Conservation (phyloP, 1,140 invertebrate species). For the Geopemphigus sp. region DNA sequence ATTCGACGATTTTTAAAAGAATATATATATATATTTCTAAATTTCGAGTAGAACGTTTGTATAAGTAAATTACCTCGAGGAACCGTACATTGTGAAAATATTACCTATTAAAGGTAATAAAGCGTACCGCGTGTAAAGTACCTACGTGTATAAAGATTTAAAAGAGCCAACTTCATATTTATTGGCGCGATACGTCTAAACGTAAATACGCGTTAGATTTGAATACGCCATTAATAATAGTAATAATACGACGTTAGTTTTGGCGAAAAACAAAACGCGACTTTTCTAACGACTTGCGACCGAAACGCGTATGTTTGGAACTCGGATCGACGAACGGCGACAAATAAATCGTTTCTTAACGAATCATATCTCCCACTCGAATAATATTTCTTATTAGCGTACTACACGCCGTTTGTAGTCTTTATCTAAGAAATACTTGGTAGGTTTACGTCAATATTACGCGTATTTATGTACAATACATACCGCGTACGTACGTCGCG, state of each 20-base stretch:
- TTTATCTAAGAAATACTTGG: slow-evolving; percentile 32
- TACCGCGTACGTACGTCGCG: background rate
- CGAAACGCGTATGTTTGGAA: background rate
- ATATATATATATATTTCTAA: too few relatives aligned
- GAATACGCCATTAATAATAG: background rate
- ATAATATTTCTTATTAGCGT: background rate
- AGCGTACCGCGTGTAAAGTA: too few relatives aligned
- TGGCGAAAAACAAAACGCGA: background rate
- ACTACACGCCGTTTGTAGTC: background rate
- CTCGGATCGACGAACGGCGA: background rate
- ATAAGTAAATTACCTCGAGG: too few relatives aligned
- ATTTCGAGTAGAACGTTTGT: too few relatives aligned
- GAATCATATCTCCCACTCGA: background rate
- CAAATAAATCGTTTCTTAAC: background rate
- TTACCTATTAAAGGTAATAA: too few relatives aligned
- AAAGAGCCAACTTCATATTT: background rate
- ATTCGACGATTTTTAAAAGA: too few relatives aligned
- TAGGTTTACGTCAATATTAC: slow-evolving; percentile 3
- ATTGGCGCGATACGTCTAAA: background rate
- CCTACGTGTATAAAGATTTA: too few relatives aligned
- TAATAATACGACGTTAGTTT: background rate
- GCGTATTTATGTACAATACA: too few relatives aligned
- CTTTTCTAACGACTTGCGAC: background rate
- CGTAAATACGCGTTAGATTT: background rate
- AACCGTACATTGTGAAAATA: too few relatives aligned